Percentiles rank a stretch among this genome's conserved stretches.
Evolutionary conservation across 1,140 invertebrate genomes (phyloP).

Genomic region (Caenorhabditis inopinata): DNA sequence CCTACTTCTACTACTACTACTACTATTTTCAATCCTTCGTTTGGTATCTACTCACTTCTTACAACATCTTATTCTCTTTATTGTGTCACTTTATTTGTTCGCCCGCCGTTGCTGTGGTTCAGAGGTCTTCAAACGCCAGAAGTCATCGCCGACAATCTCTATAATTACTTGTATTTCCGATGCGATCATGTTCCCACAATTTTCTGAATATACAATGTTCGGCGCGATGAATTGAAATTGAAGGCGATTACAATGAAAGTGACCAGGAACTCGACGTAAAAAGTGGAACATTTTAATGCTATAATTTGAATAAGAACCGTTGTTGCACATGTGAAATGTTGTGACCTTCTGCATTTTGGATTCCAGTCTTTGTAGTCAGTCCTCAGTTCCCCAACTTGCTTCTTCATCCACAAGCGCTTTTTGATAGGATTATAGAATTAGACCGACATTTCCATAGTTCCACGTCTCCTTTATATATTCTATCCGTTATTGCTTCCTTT

Average conservation of each 20-base stretch:
- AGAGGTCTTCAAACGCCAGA: background rate
- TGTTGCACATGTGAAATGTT: background rate
- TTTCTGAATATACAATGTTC: background rate
- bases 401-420: background rate
- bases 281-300: constrained; percentile 25
- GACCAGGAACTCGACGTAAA: constrained; percentile 3
- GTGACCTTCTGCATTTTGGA: background rate
- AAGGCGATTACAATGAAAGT: background rate
- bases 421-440: background rate
- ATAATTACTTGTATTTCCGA: constrained; percentile 24
- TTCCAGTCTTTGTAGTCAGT: background rate
- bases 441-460: too few relatives aligned
- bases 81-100: constrained; percentile 13
- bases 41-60: background rate
- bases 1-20: background rate
- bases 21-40: background rate
- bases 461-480: background rate
- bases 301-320: constrained; percentile 1
- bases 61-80: constrained; percentile 8
- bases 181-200: constrained; percentile 25
- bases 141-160: background rate
- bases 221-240: background rate
- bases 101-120: too few relatives aligned
- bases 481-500: background rate
- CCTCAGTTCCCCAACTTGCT: too few relatives aligned